Conservation (phyloP, 2,888 invertebrate species). For the Coenonympha arcania region DNA sequence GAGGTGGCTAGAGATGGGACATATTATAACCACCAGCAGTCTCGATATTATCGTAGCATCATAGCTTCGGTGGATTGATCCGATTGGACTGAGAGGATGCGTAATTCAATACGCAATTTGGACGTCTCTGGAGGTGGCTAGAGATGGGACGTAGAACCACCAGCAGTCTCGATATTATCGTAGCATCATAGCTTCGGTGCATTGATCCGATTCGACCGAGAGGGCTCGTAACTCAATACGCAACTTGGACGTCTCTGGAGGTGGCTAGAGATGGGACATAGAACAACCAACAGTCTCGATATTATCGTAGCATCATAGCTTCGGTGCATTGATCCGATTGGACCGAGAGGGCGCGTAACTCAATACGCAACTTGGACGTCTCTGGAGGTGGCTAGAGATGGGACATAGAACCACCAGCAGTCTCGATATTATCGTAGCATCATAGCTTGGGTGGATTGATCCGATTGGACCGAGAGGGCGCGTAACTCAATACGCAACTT, state of each 20-base stretch:
- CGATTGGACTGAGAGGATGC: constrained; percentile 57
- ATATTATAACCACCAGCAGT: too few relatives aligned
- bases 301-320: constrained; percentile 55
- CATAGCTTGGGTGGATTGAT: constrained; percentile 43
- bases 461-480: constrained; percentile 57
- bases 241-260: constrained; percentile 61
- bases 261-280: neutral
- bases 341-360: constrained; percentile 61
- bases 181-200: too few relatives aligned
- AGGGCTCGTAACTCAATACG: constrained; percentile 66
- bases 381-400: constrained; percentile 31
- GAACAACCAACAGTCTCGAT: neutral
- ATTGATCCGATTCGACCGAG: constrained; percentile 60
- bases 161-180: too few relatives aligned
- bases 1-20: too few relatives aligned
- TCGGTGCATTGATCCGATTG: constrained; percentile 53
- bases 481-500: constrained; percentile 70
- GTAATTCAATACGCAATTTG: constrained; percentile 70
- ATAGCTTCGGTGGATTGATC: too few relatives aligned
- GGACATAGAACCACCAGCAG: neutral
- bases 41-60: too few relatives aligned
- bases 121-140: constrained; percentile 51
- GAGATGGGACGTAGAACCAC: too few relatives aligned
- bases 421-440: constrained; percentile 42
- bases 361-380: constrained; percentile 68